phyloP scores from a whole-genome alignment of 23 tunicate species.

The Pegea sp. region DNA sequence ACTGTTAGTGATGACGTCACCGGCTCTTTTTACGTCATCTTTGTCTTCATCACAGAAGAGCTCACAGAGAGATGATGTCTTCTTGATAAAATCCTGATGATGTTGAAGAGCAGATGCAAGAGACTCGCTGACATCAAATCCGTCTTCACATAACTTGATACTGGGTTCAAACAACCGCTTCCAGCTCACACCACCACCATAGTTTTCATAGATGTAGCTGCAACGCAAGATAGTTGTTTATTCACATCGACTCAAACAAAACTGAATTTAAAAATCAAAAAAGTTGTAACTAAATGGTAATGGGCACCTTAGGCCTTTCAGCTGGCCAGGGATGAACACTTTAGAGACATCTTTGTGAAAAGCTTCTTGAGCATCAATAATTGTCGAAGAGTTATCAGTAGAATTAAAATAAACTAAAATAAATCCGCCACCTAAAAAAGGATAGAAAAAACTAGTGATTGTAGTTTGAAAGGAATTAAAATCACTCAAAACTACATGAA shows the following conservation, averaged over 20 bases:
- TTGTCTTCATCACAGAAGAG: conserved; percentile 18
- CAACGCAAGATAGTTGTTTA: neutral
- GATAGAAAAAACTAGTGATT: no score
- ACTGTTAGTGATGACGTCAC: conserved; percentile 23
- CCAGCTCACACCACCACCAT: conserved; percentile 69
- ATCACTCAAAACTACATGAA: no score
- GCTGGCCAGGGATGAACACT: conserved; percentile 45
- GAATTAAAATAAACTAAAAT: conserved; percentile 37
- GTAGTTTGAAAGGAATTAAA: no score
- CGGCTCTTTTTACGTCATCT: conserved; percentile 15
- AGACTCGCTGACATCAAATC: conserved; percentile 12
- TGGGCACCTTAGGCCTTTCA: conserved; percentile 29
- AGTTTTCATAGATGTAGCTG: conserved; percentile 47
- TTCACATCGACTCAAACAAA: neutral
- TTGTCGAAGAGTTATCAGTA: conserved; percentile 14
- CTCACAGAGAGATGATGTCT: conserved; percentile 11
- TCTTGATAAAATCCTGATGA: conserved; percentile 5
- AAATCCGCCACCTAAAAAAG: conserved; percentile 72
- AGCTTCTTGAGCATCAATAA: conserved; percentile 36
- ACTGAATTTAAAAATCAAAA: no score
- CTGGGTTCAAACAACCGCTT: conserved; percentile 24
- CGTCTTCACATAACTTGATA: conserved; percentile 31
- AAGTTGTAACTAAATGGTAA: no score
- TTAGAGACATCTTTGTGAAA: conserved; percentile 32
- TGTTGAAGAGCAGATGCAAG: conserved; percentile 12